Evolutionary conservation across 2,113 vertebrate genomes (phyloP), one percentile per base, ranked within the genome.

Genomic region (Tachycineta bicolor): DNA sequence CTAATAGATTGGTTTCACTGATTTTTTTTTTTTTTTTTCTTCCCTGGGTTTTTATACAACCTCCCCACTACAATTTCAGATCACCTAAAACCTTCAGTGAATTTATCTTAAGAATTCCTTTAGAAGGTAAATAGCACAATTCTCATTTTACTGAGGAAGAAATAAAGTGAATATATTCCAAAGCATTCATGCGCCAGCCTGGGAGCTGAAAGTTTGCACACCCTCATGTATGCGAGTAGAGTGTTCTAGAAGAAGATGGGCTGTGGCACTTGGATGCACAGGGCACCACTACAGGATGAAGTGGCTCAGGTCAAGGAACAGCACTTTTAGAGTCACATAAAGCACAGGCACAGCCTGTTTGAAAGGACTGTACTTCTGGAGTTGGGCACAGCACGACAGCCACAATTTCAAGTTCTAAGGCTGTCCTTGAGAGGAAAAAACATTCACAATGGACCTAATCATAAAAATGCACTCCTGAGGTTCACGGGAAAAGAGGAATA

Each of bases 1-100:
- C 73, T 94, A 94, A 92, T 78, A 90, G 89, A 94, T 53, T 87
- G 67, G 43, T 67, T 89, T 79, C 67, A 83, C 75, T 49, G 77
- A 13, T 60, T 47, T 92, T 70, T 80, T 60, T 55, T 65, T 83
- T 24, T 37, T 37, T 37, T 37, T 37, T 10, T 10, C 37, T 81
- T 81, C 21, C 41, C 43, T 56, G 31, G 18, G 14, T 65, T 58
- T 60, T 95, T 91, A 46, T 46, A 65, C 19, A 73, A 31, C 43
- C n/a, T 88, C 12, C 20, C 46, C 55, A 63, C 65, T 73, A 78
- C 4, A 69, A 69, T 82, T 87, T 69, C 53, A 37, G 26, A 91
- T 31, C 14, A 76, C 34, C 69, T 69, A 79, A 94, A 90, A 60
- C 46, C 41, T 64, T 70, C 31, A 68, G 31, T 33, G n/a, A 87